A percentile compares a stretch with the other conserved stretches of the same genome.
Evolutionary conservation across 2,113 vertebrate genomes (phyloP).

Genomic region (Xerus inauris): DNA sequence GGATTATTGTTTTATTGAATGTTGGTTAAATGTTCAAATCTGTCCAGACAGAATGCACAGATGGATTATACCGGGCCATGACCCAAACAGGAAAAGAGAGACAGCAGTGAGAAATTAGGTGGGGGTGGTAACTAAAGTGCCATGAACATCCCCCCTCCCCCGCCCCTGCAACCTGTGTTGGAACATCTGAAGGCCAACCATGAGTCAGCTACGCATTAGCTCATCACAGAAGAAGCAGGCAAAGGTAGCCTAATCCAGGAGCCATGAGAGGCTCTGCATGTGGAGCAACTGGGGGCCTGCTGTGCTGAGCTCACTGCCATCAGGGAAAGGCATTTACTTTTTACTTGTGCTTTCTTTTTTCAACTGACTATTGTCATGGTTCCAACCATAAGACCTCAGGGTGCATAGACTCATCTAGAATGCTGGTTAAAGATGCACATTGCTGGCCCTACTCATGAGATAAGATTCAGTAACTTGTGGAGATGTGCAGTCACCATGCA

Average conservation of each 20-base stretch:
- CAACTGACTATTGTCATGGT: not conserved
- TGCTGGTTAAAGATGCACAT: not conserved
- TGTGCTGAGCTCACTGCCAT: not conserved
- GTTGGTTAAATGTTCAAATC: conserved; percentile 45
- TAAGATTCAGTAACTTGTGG: not conserved
- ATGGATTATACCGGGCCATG: conserved; percentile 40
- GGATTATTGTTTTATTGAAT: conserved; percentile 45
- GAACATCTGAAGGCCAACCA: not conserved
- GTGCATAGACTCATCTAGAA: not conserved
- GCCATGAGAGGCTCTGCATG: not conserved
- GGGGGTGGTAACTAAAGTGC: not conserved
- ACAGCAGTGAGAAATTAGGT: conserved; percentile 28
- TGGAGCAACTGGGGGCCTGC: not conserved
- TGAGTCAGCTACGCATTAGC: not conserved
- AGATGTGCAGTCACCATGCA: not conserved
- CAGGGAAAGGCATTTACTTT: not conserved
- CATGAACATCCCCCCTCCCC: not conserved
- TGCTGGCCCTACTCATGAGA: not conserved
- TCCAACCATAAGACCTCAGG: not conserved
- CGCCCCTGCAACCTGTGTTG: not conserved
- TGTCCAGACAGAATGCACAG: conserved; percentile 50
- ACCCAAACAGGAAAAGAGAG: conserved; percentile 21
- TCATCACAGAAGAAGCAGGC: not conserved
- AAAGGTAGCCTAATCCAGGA: not conserved
- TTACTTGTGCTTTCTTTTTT: not conserved